Base-by-base conservation (phyloP, 1,140 invertebrate species). In the Elymnias hypermnestra region DNA sequence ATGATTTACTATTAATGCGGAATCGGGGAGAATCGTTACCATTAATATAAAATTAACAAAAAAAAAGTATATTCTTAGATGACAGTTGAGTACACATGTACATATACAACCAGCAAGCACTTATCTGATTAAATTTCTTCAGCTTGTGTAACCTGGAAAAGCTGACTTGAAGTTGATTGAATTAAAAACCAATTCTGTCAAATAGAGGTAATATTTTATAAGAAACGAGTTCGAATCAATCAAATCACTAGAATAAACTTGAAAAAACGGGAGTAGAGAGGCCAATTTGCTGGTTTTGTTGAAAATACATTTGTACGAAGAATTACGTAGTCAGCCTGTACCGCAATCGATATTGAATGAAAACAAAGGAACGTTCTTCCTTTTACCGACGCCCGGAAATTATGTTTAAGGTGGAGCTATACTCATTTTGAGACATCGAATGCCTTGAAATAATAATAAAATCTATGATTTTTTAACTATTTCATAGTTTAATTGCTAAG, bases 321-420 rank as follows among this genome's bases (percentile, higher is more conserved):
- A 44, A 45, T 39, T 25, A 45, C 42, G 31, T 45, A 40, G 49
- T 52, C 41, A 25, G 41, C 10, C 36, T 15, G 41, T 31, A 45
- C 49, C 44, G 13, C 44, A 47, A 43, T 47, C 44, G 51, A 53
- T 53, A 53, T 53, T 39, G 38, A 53, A 53, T 33, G 51, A 47
- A 53, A 53, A 53, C 51, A 53, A 53, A 49, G 15, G 44, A 25
- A 26, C 1, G 9, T 25, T 17, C 22, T 53, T 43, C 15, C 25
- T 39, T 33, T 39, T 9, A 13, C 33, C 18, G 15, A 15, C 6
- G 25, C 19, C 7, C 35, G 35, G 40, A 51, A 38, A 51, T 51
- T 39, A 26, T 26, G n/a, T n/a, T 33, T 39, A 51, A 37, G 40
- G 12, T 43, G 7, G 41, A 22, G 19, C 33, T 10, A 39, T 35